These are phyloP conservation scores for Numenius arquata DNA, from an alignment of 2,113 vertebrate species.

Conservation along the genomic window DNA sequence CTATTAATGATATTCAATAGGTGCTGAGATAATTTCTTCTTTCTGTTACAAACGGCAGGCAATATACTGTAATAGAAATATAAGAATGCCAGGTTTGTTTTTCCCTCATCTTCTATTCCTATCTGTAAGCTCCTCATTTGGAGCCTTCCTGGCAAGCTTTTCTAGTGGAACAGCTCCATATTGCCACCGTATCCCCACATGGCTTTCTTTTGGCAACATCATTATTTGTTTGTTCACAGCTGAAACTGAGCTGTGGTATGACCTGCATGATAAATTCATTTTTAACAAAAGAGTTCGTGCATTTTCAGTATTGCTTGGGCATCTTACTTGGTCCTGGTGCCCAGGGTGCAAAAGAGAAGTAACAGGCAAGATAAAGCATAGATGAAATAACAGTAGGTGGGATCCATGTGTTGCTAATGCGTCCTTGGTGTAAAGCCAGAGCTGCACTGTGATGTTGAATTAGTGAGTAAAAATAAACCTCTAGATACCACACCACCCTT, in stretches of 20 bases:
- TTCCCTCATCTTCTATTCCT: neutral
- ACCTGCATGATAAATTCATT: neutral
- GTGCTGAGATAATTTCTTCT: neutral
- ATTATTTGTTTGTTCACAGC: neutral
- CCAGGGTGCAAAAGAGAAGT: neutral
- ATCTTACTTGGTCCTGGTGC: neutral
- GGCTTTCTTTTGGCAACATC: neutral
- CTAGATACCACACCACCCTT: neutral
- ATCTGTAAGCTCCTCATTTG: neutral
- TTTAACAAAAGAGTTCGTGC: neutral
- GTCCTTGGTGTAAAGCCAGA: neutral
- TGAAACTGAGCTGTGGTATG: neutral
- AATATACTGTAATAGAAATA: neutral
- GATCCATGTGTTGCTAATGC: neutral
- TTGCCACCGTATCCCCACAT: neutral
- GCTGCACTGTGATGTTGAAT: neutral
- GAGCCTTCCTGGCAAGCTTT: neutral
- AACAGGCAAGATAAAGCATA: neutral
- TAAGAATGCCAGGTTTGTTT: accelerated
- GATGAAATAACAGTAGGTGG: neutral
- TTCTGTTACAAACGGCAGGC: neutral
- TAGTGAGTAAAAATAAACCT: neutral
- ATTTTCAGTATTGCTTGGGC: neutral
- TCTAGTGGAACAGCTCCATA: neutral
- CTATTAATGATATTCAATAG: neutral